Conservation (phyloP, 2,113 vertebrate genomes). For the Pelecanoides urinatrix region DNA sequence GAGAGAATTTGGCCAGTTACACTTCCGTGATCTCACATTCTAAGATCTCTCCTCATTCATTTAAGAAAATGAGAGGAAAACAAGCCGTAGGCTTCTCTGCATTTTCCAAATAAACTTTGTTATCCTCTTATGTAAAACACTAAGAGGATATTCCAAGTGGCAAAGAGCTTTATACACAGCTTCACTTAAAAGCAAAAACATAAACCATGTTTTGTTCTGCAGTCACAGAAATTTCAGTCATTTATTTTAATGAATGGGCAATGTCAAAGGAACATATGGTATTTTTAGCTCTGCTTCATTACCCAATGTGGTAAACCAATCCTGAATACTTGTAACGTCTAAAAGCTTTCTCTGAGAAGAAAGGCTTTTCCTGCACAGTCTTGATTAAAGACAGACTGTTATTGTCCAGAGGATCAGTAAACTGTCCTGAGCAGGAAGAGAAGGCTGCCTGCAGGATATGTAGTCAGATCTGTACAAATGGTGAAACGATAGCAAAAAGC, state of each 20-base stretch:
- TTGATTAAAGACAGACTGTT: slow-evolving; percentile 30
- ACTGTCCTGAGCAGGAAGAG: background rate
- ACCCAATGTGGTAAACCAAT: slow-evolving; percentile 21
- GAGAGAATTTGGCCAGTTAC: slow-evolving; percentile 1
- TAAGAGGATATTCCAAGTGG: slow-evolving; percentile 17
- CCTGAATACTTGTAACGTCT: background rate
- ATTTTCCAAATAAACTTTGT: slow-evolving; percentile 37
- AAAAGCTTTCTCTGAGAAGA: slow-evolving; percentile 30
- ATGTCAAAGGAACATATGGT: slow-evolving; percentile 44
- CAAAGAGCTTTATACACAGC: background rate
- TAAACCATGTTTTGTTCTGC: slow-evolving; percentile 38
- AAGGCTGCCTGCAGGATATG: background rate
- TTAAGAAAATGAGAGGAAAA: slow-evolving; percentile 25
- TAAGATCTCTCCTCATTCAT: background rate
- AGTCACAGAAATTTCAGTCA: slow-evolving; percentile 26
- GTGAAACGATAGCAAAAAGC: background rate
- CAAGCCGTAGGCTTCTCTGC: background rate
- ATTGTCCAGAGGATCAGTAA: background rate
- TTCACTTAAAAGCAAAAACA: slow-evolving; percentile 43
- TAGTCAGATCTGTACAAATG: background rate
- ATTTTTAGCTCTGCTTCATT: slow-evolving; percentile 58
- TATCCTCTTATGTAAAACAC: slow-evolving; percentile 47
- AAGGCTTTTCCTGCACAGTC: background rate
- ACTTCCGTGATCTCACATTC: background rate
- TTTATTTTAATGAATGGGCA: slow-evolving; percentile 55